These are phyloP conservation scores for Meloidogyne exigua DNA, from an alignment of 1,140 invertebrate species.

Conservation along the genomic window DNA sequence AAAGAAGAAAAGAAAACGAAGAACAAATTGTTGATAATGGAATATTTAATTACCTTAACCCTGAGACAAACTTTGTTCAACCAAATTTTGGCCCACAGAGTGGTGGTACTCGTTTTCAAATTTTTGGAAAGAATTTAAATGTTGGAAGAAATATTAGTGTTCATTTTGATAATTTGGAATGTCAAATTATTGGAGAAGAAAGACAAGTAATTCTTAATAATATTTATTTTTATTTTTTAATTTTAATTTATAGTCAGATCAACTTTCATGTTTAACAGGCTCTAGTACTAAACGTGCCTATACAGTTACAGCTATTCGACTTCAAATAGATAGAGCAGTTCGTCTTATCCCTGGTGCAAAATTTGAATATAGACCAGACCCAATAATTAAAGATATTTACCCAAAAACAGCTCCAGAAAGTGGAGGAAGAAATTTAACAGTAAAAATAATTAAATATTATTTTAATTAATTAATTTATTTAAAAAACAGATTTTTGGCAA, in stretches of 20 bases:
- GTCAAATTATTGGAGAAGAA: constrained; percentile 77
- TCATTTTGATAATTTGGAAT: constrained; percentile 82
- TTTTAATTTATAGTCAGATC: constrained; percentile 65
- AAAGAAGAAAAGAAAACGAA: constrained; percentile 31
- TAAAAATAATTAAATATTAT: constrained; percentile 27
- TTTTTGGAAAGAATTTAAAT: constrained; percentile 85
- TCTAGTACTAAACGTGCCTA: constrained; percentile 59
- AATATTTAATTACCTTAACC: constrained; percentile 73
- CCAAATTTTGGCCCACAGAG: constrained; percentile 84
- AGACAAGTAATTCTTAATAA: neutral
- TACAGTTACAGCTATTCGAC: constrained; percentile 70
- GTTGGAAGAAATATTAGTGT: constrained; percentile 85
- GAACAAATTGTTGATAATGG: constrained; percentile 43
- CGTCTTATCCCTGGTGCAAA: constrained; percentile 71
- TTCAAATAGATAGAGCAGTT: constrained; percentile 81
- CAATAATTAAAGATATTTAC: constrained; percentile 71
- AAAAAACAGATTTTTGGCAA: constrained; percentile 31
- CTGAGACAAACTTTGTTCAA: constrained; percentile 77
- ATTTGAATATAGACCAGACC: constrained; percentile 85
- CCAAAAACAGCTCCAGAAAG: constrained; percentile 67
- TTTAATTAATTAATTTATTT: neutral
- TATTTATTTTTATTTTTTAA: neutral
- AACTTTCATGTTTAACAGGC: constrained; percentile 80
- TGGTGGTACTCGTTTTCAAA: constrained; percentile 85
- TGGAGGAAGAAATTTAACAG: constrained; percentile 86